phyloP scores from a whole-genome alignment of 2,797 vertebrate genomes.

The Pangasius larnaudii region DNA sequence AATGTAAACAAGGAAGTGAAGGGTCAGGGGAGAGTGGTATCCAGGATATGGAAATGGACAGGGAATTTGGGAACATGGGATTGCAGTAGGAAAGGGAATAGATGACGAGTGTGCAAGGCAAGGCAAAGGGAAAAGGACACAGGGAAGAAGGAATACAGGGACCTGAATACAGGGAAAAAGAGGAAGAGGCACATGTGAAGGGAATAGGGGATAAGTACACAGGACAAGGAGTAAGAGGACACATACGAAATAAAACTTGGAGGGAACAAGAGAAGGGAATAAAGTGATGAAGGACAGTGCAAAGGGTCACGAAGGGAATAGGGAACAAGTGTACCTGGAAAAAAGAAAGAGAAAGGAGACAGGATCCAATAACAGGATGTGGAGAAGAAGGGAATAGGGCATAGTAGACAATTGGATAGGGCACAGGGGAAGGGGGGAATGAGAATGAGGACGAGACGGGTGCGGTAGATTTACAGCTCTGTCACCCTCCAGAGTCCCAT shows the following conservation, averaged over 20 bases:
- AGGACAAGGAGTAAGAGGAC: background rate
- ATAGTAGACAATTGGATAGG: background rate
- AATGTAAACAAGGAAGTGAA: background rate
- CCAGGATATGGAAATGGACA: background rate
- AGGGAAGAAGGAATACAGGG: background rate
- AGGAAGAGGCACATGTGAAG: background rate
- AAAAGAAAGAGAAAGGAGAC: background rate
- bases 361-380: background rate
- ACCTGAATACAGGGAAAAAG: background rate
- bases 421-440: conserved; percentile 6
- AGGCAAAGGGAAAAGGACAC: background rate
- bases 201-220: background rate
- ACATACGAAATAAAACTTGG: background rate
- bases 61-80: background rate
- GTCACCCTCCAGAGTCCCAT: conserved; percentile 85
- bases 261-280: background rate
- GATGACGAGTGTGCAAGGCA: background rate
- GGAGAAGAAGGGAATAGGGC: background rate
- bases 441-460: conserved; percentile 49
- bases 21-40: background rate
- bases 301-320: background rate
- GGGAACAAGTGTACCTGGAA: background rate
- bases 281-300: background rate
- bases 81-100: background rate
- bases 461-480: conserved; percentile 89